Conservation (phyloP, 1,140 invertebrate species). For the Pseudomyrmex flavicornis region DNA sequence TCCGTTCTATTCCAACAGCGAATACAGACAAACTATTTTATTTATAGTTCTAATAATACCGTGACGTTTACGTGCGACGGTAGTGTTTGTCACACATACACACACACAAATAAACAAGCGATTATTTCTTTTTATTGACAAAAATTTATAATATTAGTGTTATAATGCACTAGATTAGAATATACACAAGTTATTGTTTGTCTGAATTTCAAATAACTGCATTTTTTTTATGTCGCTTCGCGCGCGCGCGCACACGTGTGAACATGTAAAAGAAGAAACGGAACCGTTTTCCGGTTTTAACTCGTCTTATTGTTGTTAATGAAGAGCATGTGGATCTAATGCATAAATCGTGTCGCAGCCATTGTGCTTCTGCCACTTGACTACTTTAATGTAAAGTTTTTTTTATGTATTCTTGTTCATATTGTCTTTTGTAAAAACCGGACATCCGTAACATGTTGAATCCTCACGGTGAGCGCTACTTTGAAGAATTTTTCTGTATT, state of each 20-base stretch:
- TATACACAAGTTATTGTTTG: no score
- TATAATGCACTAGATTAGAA: no score
- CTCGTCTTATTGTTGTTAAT: conserved; percentile 78
- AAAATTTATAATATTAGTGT: background rate
- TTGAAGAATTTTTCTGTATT: conserved; percentile 20
- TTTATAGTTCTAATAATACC: conserved; percentile 51
- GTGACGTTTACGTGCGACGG: background rate
- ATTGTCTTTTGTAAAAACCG: conserved; percentile 42
- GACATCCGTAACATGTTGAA: conserved; percentile 28
- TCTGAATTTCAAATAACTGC: no score
- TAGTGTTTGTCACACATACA: background rate
- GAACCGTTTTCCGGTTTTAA: conserved; percentile 69
- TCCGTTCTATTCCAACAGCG: background rate
- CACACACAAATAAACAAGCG: background rate
- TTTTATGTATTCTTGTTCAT: conserved; percentile 63
- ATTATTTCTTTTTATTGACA: background rate
- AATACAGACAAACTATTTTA: conserved; percentile 28
- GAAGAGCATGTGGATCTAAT: conserved; percentile 82
- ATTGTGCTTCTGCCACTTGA: conserved; percentile 72
- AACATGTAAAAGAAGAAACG: conserved; percentile 57
- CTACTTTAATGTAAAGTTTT: conserved; percentile 78
- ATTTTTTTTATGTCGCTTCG: conserved; percentile 54
- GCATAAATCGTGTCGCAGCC: conserved; percentile 80
- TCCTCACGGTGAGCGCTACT: conserved; percentile 3
- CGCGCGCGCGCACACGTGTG: no score